A percentile compares a stretch with the other conserved stretches of the same genome.
Evolutionary conservation across 2,113 vertebrate genomes (phyloP).

Genomic region (Pelecanoides urinatrix): DNA sequence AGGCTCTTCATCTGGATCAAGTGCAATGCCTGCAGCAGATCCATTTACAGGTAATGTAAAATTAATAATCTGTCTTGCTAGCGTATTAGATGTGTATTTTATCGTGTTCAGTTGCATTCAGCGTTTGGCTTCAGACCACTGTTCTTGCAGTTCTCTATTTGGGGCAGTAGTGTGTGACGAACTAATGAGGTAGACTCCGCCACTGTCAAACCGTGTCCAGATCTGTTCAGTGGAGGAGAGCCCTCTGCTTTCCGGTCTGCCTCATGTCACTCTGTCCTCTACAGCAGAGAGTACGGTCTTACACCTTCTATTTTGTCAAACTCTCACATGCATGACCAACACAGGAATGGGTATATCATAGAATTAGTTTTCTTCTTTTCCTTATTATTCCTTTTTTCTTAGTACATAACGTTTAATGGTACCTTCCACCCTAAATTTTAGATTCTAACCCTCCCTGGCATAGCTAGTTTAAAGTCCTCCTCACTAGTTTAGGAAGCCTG

Average conservation of each 20-base stretch:
- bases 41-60: slow-evolving; percentile 88
- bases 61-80: neutral
- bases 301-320: neutral
- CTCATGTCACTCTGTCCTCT: neutral
- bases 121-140: neutral
- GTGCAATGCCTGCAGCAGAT: slow-evolving; percentile 77
- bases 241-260: neutral
- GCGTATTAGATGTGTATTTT: neutral
- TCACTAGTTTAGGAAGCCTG: neutral
- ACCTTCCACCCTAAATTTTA: neutral
- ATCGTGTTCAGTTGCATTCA: rapidly evolving
- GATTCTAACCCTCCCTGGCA: neutral
- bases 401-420: neutral
- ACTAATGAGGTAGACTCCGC: neutral
- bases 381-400: neutral
- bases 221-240: neutral
- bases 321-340: neutral
- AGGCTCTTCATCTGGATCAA: slow-evolving; percentile 73
- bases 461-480: neutral
- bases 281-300: neutral
- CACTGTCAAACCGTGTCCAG: neutral
- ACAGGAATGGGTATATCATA: neutral
- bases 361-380: neutral
- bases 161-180: neutral
- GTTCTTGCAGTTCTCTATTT: neutral